A percentile compares a stretch with the other conserved stretches of the same genome.
Evolutionary conservation across 2,797 vertebrate species (phyloP).

Genomic region (Schizopygopsis pylzovi): DNA sequence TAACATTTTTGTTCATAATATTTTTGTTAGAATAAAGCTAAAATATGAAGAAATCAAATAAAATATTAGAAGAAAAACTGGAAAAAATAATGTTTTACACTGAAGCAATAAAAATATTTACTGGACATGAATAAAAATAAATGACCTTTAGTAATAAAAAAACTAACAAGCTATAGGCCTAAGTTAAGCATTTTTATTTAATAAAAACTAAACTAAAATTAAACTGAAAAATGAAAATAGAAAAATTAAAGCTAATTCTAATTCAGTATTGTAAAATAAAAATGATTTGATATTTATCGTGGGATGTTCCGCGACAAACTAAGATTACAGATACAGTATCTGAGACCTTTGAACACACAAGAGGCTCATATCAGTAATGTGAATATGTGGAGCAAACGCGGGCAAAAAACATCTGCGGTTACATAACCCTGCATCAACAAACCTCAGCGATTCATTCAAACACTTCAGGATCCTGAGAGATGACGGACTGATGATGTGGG

Average conservation of each 20-base stretch:
- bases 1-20: background rate
- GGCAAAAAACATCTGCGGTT: background rate
- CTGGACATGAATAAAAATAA: background rate
- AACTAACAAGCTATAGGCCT: background rate
- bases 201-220: too few relatives aligned
- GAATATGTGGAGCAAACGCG: slow-evolving; percentile 20
- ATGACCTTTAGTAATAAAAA: background rate
- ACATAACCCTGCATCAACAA: background rate
- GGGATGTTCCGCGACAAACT: background rate
- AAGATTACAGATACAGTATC: background rate
- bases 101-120: background rate
- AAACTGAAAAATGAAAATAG: background rate
- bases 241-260: background rate
- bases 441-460: background rate
- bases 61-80: too few relatives aligned
- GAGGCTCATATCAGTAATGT: slow-evolving; percentile 6
- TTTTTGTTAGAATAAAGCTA: background rate
- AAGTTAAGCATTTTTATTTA: background rate
- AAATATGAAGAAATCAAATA: background rate
- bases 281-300: background rate
- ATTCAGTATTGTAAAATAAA: background rate
- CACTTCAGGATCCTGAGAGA: background rate
- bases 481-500: background rate
- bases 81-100: too few relatives aligned
- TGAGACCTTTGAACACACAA: slow-evolving; percentile 36